Conservation (phyloP, 1,140 invertebrate species). For the Neodiprion lecontei region DNA sequence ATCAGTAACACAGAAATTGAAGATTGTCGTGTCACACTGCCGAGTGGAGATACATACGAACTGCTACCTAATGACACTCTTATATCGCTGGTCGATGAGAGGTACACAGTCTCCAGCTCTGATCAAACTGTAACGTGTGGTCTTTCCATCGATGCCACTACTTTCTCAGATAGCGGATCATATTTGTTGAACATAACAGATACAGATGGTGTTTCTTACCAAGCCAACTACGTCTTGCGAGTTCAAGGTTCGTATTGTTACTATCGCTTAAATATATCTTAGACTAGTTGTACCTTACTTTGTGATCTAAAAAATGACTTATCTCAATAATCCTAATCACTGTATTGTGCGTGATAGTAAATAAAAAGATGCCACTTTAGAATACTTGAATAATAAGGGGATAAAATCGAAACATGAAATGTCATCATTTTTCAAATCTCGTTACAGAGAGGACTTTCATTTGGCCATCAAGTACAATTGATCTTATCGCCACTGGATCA, state of each 20-base stretch:
- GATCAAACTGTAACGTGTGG: background rate
- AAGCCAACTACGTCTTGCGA: background rate
- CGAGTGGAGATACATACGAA: background rate
- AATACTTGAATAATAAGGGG: too few species aligned
- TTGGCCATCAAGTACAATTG: background rate
- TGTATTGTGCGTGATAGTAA: too few species aligned
- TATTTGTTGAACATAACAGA: background rate
- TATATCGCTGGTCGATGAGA: background rate
- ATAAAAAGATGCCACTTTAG: too few species aligned
- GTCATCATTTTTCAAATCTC: background rate
- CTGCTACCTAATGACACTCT: conserved; percentile 8
- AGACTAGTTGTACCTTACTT: too few species aligned
- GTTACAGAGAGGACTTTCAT: background rate
- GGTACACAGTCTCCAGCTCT: background rate
- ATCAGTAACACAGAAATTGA: background rate
- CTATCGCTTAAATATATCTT: too few species aligned
- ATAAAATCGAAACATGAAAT: too few species aligned
- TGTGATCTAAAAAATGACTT: too few species aligned
- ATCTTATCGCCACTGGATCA: background rate
- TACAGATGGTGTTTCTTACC: background rate
- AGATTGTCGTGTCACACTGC: background rate
- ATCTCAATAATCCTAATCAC: too few species aligned
- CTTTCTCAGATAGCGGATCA: background rate
- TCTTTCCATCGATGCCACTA: background rate
- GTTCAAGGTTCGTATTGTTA: conserved; percentile 3